Evolutionary conservation across 2,797 vertebrate species (phyloP).

Genomic region (Bucorvus abyssinicus): DNA sequence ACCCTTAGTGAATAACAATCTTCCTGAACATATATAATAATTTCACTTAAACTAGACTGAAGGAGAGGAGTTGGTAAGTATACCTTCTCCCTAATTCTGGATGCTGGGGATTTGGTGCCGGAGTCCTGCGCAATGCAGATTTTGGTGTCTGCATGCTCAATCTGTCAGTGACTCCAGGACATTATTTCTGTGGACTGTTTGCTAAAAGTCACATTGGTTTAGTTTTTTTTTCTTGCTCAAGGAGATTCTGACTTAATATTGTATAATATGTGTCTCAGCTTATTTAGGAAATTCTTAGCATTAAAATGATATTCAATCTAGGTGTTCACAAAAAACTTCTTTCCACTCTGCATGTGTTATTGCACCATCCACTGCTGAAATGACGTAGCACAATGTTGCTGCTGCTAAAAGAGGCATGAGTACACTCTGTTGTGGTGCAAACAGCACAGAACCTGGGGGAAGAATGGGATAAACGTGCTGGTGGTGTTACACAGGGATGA

Average conservation of each 20-base stretch:
- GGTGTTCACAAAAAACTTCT: background rate
- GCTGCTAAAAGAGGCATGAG: background rate
- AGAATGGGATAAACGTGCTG: background rate
- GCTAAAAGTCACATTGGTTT: background rate
- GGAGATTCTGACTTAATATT: background rate
- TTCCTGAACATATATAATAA: background rate
- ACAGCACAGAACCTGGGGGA: background rate
- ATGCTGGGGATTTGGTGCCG: background rate
- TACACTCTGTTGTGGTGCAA: accelerated
- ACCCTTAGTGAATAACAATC: background rate
- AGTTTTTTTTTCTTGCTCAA: background rate
- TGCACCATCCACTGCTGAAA: background rate
- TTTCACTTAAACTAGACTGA: background rate
- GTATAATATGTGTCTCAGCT: background rate
- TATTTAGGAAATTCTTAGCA: background rate
- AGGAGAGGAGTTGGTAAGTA: background rate
- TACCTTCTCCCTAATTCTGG: background rate
- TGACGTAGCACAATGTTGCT: background rate
- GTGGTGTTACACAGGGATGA: background rate
- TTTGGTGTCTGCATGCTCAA: background rate
- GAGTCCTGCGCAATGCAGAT: background rate
- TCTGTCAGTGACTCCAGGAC: background rate
- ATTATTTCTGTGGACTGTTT: background rate
- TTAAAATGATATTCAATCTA: background rate
- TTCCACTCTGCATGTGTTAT: background rate